phyloP scores from a whole-genome alignment of 2,888 invertebrate species.

The Drosophila kuntzei region DNA sequence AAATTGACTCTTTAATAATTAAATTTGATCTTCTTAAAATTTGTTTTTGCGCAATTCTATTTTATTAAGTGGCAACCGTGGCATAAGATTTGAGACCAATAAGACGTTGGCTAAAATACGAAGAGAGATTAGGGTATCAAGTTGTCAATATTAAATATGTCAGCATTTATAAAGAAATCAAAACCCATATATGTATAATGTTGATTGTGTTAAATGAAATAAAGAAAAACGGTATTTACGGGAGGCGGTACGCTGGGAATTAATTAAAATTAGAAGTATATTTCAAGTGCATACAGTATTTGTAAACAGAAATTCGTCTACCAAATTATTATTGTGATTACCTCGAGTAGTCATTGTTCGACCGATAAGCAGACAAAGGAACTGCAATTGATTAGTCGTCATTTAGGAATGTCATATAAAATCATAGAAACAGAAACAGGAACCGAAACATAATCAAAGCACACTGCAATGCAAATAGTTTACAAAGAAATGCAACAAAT shows the following conservation, averaged over 20 bases:
- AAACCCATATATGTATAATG: too few relatives aligned
- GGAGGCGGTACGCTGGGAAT: too few relatives aligned
- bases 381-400: slow-evolving; percentile 12
- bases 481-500: slow-evolving; percentile 24
- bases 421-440: slow-evolving; percentile 11
- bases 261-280: too few relatives aligned
- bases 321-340: not conserved
- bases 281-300: too few relatives aligned
- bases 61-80: too few relatives aligned
- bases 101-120: too few relatives aligned
- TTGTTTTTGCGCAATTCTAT: too few relatives aligned
- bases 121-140: not conserved
- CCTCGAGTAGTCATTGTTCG: too few relatives aligned
- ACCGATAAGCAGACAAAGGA: not conserved
- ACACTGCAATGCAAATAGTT: slow-evolving; percentile 2
- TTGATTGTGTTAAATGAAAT: not conserved
- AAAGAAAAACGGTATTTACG: not conserved
- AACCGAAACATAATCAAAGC: not conserved
- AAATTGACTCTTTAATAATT: too few relatives aligned
- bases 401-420: slow-evolving; percentile 5
- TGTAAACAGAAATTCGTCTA: not conserved
- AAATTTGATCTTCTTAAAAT: too few relatives aligned
- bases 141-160: not conserved
- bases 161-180: too few relatives aligned
- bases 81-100: too few relatives aligned